Base-by-base conservation (phyloP, 2,797 vertebrate species). In the Schizopygopsis malacanthus region DNA sequence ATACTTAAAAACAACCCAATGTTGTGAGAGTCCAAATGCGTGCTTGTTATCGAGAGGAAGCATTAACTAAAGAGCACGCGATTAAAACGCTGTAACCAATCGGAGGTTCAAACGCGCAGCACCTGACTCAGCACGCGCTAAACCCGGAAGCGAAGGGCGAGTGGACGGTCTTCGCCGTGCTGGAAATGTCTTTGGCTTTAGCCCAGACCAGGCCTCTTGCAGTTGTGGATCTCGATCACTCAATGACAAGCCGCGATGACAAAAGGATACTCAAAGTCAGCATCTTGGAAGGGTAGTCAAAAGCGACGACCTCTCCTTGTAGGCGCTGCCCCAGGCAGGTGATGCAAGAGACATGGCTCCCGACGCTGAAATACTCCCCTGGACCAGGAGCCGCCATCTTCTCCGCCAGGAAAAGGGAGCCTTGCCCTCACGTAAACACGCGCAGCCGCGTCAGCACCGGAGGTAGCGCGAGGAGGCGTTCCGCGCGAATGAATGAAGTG, bases 301-400 rank as follows among this genome's bases (percentile, higher is more conserved):
- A 97, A 88, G 96, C 96, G 87, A 97, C 94, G 89, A 97, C 96
- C 90, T 97, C 96, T 75, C 96, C 96, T 87, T 96, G 96, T 87
- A 97, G 91, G 87, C 94, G 94, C 94, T 96, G 96, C 91, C 96
- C 96, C 92, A 96, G 94, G 94, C 96, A 97, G 87, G 96, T 97
- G 92, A 96, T 87, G 63, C 90, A 91, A 79, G 89, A 89, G 87
- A 91, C 87, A 92, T 96, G 95, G 94, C 95, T 96, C 91, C 96
- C 96, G 90, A 97, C 94, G 92, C 94, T 96, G 92, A 97, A 96
- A 93, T 95, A 96, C 93, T 97, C 96, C 93, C 96, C 95, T 93
- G 97, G 97, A 96, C 97, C 97, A 96, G 97, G 98, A 97, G 97
- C 97, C 96, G 98, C 98, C 98, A 99, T 99, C 96, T 99, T 99